Percentiles rank a stretch among this genome's conserved stretches.
Evolutionary conservation across 2,797 vertebrate genomes (phyloP).

Genomic region (Rousettus madagascariensis): DNA sequence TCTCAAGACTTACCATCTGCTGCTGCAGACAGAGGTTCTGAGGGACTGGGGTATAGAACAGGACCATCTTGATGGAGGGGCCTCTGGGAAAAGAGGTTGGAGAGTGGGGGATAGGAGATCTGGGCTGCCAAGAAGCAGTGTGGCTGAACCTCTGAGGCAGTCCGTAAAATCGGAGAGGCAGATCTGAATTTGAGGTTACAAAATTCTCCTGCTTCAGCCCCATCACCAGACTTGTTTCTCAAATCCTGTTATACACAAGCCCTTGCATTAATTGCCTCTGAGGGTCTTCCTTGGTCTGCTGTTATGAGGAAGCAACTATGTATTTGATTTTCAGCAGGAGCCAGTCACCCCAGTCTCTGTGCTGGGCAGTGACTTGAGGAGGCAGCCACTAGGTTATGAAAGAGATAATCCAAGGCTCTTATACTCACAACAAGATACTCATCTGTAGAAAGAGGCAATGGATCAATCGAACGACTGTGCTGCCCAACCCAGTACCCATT

Average conservation of each 20-base stretch:
- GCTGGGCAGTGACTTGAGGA: background rate
- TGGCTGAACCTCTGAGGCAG: background rate
- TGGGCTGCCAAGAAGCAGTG: background rate
- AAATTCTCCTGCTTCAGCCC: background rate
- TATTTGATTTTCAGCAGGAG: background rate
- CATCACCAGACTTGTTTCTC: background rate
- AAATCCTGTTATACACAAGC: background rate
- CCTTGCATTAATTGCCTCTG: background rate
- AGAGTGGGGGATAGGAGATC: background rate
- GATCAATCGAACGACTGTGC: background rate
- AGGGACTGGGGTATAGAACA: background rate
- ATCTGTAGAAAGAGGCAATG: background rate
- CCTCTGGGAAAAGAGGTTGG: background rate
- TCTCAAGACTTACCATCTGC: background rate
- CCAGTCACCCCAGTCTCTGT: background rate
- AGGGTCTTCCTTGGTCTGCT: background rate
- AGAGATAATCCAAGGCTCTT: background rate
- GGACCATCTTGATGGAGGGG: background rate
- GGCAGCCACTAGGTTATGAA: background rate
- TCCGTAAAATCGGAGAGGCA: background rate
- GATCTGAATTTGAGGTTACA: background rate
- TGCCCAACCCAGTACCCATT: background rate
- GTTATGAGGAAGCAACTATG: background rate
- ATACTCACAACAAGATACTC: background rate
- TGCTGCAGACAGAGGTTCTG: background rate